Base-by-base conservation (phyloP, 2,888 invertebrate species). In the Cerceris ruficornis region DNA sequence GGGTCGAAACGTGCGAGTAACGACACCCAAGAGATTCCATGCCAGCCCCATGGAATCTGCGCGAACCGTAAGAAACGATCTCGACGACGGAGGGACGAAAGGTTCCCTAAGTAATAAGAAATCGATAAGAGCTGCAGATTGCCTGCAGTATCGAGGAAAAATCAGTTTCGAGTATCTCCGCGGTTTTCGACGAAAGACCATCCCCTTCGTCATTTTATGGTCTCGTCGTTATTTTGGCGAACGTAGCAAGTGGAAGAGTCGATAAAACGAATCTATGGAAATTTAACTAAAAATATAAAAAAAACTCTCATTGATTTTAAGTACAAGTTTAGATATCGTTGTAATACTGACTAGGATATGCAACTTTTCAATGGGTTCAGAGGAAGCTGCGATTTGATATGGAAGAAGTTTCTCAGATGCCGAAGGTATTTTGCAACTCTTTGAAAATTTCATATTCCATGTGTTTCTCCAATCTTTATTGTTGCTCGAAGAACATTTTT, bases 51-150 rank as follows among this genome's bases (percentile, higher is more conserved):
- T 61, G 58, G 69, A 79, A 75, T 60, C 75, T 70, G 61, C 57
- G 69, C 61, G 76, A 65, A 54, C 54, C 50, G 52, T 52, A 59
- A 67, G 62, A 59, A 79, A 78, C 69, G 84, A 78, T 58, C 66
- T 52, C 69, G 69, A 17, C 57, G 74, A 50, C 43, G 49, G 43
- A 55, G 72, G 55, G 67, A 28, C 28, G 62, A 14, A 72, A 59
- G 58, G 49, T 67, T 64, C 71, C 69, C 59, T 71, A 60, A 69
- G 78, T 83, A 84, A 84, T 84, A 84, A 84, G 75, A 84, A 84
- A 84, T 86, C 85, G 83, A 83, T 85, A 76, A 75, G 69, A 79
- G 66, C 76, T 69, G 80, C 66, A 68, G 81, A 85, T 85, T 77
- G 75, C 71, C 59, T 70, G 77, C 66, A 75, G 76, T 79, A 71